These are phyloP conservation scores for Cynopterus brachyotis DNA, from an alignment of 2,113 vertebrate species.

Conservation along the genomic window DNA sequence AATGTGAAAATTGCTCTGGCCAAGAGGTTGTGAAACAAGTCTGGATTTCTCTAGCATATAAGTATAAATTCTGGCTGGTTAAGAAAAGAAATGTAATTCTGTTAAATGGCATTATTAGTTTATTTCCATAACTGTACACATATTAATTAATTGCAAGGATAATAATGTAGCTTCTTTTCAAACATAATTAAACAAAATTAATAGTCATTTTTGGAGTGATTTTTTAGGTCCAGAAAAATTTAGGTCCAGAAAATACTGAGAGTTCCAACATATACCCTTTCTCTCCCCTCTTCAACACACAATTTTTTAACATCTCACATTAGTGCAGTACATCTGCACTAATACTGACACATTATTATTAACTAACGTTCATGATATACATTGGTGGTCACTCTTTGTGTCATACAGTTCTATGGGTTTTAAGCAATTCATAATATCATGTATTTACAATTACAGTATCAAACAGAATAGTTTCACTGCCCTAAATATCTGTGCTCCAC, in stretches of 20 bases:
- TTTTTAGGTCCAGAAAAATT: background rate
- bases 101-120: slow-evolving; percentile 25
- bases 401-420: background rate
- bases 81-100: slow-evolving; percentile 69
- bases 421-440: background rate
- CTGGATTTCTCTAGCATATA: slow-evolving; percentile 96
- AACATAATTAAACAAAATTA: background rate
- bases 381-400: background rate
- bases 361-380: background rate
- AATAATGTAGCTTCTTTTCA: background rate
- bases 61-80: slow-evolving; percentile 88
- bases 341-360: accelerated
- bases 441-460: accelerated
- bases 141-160: background rate
- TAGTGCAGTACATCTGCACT: accelerated
- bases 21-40: slow-evolving; percentile 84
- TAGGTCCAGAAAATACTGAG: background rate
- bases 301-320: accelerated
- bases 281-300: no score
- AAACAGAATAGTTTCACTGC: accelerated
- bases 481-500: accelerated
- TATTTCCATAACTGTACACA: background rate
- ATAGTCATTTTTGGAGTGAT: background rate
- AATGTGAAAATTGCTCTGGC: slow-evolving; percentile 92
- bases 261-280: no score